Conservation (phyloP, 2,797 vertebrate genomes). For the Megalops cyprinoides region DNA sequence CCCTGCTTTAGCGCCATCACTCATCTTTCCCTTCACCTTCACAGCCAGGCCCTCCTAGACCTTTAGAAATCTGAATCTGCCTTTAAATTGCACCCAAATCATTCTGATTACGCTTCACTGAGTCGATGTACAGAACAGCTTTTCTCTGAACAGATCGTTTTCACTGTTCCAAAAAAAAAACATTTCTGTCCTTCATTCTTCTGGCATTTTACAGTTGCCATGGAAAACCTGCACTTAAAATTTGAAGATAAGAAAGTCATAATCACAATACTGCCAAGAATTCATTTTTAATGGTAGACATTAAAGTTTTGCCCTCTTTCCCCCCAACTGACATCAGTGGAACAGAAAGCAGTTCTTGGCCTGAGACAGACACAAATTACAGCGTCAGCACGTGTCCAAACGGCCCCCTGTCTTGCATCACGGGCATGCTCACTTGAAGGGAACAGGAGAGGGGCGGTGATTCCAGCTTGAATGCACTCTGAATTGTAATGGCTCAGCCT, state of each 20-base stretch:
- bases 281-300: not conserved
- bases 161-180: not conserved
- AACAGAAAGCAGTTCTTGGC: not conserved
- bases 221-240: not conserved
- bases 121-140: not conserved
- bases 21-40: not conserved
- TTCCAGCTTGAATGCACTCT: not conserved
- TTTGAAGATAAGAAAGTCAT: not conserved
- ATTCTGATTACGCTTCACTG: not conserved
- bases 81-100: not conserved
- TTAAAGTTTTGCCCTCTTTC: not conserved
- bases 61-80: too few species aligned
- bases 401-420: not conserved
- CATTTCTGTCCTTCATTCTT: not conserved
- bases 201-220: not conserved
- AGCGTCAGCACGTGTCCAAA: not conserved
- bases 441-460: not conserved
- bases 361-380: too few species aligned
- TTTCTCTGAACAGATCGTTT: not conserved
- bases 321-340: not conserved
- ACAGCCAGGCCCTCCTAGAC: not conserved
- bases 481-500: not conserved
- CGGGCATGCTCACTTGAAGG: not conserved
- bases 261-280: not conserved
- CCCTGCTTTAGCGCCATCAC: not conserved